Evolutionary conservation across 2,888 invertebrate species (phyloP).

Genomic region (Lingula anatina): DNA sequence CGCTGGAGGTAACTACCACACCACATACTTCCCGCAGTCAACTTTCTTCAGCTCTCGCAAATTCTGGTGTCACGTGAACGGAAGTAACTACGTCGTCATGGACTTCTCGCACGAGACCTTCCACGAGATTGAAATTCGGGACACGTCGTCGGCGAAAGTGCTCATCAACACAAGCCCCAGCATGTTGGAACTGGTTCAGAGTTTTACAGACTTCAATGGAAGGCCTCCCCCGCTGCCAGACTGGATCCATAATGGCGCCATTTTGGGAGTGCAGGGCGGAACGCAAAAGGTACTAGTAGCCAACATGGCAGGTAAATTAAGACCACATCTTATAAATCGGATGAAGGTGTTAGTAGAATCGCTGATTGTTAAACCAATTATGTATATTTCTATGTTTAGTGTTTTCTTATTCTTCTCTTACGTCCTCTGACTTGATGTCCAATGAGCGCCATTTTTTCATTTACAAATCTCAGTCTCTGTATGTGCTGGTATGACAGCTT

Average conservation of each 20-base stretch:
- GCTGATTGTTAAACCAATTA: too few relatives aligned
- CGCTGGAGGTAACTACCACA: slow-evolving; percentile 32
- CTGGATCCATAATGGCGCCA: slow-evolving; percentile 32
- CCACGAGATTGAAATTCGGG: slow-evolving; percentile 27
- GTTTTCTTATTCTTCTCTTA: too few relatives aligned
- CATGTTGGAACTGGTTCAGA: slow-evolving; percentile 13
- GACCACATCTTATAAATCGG: too few relatives aligned
- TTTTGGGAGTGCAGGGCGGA: slow-evolving; percentile 37
- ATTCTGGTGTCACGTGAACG: slow-evolving; percentile 29
- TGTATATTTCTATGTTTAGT: too few relatives aligned
- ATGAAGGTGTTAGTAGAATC: too few relatives aligned
- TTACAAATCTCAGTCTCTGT: too few relatives aligned
- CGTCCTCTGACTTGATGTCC: too few relatives aligned
- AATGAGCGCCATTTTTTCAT: too few relatives aligned
- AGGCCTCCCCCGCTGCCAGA: slow-evolving; percentile 27
- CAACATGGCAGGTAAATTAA: too few relatives aligned
- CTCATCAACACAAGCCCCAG: slow-evolving; percentile 15
- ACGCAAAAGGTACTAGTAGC: slow-evolving; percentile 18
- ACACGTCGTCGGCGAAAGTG: slow-evolving; percentile 11
- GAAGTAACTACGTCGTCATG: slow-evolving; percentile 25
- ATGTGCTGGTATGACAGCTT: too few relatives aligned
- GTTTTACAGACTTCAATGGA: slow-evolving; percentile 17
- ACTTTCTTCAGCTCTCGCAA: slow-evolving; percentile 29
- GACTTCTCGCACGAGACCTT: slow-evolving; percentile 24
- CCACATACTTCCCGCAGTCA: slow-evolving; percentile 39